phyloP scores from a whole-genome alignment of 2,888 invertebrate species.

The Neria commutata region DNA sequence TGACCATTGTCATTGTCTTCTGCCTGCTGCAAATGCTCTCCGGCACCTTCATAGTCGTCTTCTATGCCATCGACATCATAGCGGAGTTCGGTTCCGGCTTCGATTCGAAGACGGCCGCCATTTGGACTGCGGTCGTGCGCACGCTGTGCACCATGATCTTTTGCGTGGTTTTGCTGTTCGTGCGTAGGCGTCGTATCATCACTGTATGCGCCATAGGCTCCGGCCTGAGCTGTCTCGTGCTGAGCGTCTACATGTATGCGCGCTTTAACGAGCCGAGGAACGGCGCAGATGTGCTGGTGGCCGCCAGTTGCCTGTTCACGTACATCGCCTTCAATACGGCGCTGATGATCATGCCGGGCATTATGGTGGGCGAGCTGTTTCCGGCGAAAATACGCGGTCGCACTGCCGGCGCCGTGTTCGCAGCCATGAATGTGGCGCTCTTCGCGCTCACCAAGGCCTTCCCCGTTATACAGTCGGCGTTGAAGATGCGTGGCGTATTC shows the following conservation, averaged over 20 bases:
- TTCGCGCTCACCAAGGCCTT: constrained; percentile 75
- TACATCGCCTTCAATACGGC: constrained; percentile 80
- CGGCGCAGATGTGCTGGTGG: constrained; percentile 46
- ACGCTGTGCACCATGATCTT: constrained; percentile 70
- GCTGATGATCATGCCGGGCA: constrained; percentile 75
- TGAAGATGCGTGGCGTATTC: constrained; percentile 74
- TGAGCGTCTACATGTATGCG: constrained; percentile 65
- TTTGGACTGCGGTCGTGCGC: constrained; percentile 72
- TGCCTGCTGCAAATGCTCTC: constrained; percentile 75
- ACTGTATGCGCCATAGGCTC: constrained; percentile 73
- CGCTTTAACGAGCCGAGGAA: constrained; percentile 49
- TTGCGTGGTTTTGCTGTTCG: constrained; percentile 69
- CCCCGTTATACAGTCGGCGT: constrained; percentile 66
- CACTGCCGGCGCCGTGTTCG: constrained; percentile 76
- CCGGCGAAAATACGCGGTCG: constrained; percentile 76
- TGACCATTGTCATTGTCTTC: constrained; percentile 75
- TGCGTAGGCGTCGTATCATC: constrained; percentile 71
- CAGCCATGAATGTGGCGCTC: constrained; percentile 71
- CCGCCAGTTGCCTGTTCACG: constrained; percentile 64
- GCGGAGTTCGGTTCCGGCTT: constrained; percentile 65
- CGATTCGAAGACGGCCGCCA: constrained; percentile 67
- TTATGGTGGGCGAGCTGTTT: constrained; percentile 77
- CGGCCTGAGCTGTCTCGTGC: constrained; percentile 68
- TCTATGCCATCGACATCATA: constrained; percentile 79
- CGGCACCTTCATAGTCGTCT: constrained; percentile 78